A percentile compares a stretch with the other conserved stretches of the same genome.
Evolutionary conservation across 2,797 vertebrate genomes (phyloP).

Genomic region (Forpus xanthops): DNA sequence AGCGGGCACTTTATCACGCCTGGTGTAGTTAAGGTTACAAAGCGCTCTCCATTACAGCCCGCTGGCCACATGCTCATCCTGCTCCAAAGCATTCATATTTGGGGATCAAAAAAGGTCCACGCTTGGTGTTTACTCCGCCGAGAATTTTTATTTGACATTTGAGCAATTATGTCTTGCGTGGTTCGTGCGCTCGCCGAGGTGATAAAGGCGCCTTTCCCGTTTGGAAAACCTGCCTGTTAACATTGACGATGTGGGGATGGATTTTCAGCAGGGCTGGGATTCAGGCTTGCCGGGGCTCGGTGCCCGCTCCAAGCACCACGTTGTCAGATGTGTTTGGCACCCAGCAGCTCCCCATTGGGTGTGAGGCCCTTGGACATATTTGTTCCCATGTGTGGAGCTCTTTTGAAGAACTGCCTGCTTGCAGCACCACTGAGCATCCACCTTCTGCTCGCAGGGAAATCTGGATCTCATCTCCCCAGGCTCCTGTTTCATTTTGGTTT

Average conservation of each 20-base stretch:
- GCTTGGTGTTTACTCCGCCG: background rate
- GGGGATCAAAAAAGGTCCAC: slow-evolving; percentile 54
- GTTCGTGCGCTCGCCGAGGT: slow-evolving; percentile 33
- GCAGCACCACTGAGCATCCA: background rate
- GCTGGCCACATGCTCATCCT: slow-evolving; percentile 42
- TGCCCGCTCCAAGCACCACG: background rate
- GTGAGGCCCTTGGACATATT: slow-evolving; percentile 1
- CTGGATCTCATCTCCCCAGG: slow-evolving; percentile 16
- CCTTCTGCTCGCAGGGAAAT: slow-evolving; percentile 9
- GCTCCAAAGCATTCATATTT: slow-evolving; percentile 49
- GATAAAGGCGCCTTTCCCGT: slow-evolving; percentile 42
- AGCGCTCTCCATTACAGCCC: slow-evolving; percentile 15
- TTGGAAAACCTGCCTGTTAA: slow-evolving; percentile 45
- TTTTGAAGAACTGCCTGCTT: slow-evolving; percentile 7
- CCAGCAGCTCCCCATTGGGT: background rate
- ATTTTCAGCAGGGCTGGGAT: slow-evolving; percentile 51
- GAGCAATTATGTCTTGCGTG: slow-evolving; percentile 40
- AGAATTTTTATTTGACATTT: slow-evolving; percentile 62
- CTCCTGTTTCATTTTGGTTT: background rate
- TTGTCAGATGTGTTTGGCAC: slow-evolving; percentile 14
- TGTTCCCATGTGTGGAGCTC: slow-evolving; percentile 23
- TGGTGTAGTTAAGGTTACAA: slow-evolving; percentile 40
- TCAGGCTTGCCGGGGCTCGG: background rate
- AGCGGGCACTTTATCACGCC: slow-evolving; percentile 32
- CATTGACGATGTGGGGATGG: slow-evolving; percentile 35